A percentile compares a stretch with the other conserved stretches of the same genome.
These are phyloP conservation scores for Melanaphis sacchari DNA, from an alignment of 1,140 invertebrate species.

Conservation along the genomic window DNA sequence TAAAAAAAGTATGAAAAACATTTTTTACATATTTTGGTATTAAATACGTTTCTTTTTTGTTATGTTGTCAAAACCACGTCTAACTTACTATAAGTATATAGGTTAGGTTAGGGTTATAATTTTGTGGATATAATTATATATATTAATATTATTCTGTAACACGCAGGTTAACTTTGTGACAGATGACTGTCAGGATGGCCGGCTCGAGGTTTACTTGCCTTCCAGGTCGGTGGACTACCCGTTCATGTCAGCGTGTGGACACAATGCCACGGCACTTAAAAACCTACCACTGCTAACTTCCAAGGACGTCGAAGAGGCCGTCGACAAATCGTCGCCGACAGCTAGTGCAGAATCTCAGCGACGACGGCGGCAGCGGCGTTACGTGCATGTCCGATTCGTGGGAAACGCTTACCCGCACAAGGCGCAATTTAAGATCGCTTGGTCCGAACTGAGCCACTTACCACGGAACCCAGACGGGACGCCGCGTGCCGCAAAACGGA, in stretches of 20 bases:
- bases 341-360: not conserved
- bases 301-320: slow-evolving; percentile 69
- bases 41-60: no score
- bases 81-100: no score
- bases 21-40: no score
- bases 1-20: not conserved
- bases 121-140: no score
- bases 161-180: slow-evolving; percentile 75
- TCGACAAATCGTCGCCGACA: not conserved
- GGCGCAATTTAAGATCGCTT: slow-evolving; percentile 84
- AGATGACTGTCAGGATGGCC: slow-evolving; percentile 81
- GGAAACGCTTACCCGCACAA: slow-evolving; percentile 78
- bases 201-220: slow-evolving; percentile 81
- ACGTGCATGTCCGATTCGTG: slow-evolving; percentile 73
- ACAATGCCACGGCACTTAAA: slow-evolving; percentile 79
- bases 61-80: no score
- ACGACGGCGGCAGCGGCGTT: slow-evolving; percentile 60
- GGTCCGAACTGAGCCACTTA: slow-evolving; percentile 85
- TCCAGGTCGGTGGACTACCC: slow-evolving; percentile 69
- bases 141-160: not conserved
- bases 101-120: no score
- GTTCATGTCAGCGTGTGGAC: slow-evolving; percentile 79
- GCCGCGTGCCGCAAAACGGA: slow-evolving; percentile 65
- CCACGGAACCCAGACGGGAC: slow-evolving; percentile 81
- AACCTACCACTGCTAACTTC: slow-evolving; percentile 78